These are phyloP conservation scores for Drosophila santomea DNA, from an alignment of 1,140 invertebrate species.

Conservation along the genomic window DNA sequence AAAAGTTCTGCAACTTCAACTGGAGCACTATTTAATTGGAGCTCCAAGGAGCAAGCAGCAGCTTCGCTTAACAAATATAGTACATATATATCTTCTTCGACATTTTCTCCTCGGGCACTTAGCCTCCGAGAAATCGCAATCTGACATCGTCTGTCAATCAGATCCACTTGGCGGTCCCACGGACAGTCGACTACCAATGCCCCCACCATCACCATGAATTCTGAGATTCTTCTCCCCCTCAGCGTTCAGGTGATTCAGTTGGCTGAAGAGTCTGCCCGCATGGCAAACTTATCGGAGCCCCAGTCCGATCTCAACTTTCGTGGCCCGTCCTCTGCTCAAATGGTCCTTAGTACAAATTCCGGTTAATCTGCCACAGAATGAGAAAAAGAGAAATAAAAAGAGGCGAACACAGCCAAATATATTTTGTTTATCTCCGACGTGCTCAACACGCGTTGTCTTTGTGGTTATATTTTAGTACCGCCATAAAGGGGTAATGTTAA, in stretches of 20 bases:
- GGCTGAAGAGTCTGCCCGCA: constrained; percentile 13
- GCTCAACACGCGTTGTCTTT: constrained; percentile 79
- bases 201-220: neutral
- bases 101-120: constrained; percentile 5
- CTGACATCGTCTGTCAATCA: constrained; percentile 54
- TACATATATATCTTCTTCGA: constrained; percentile 2
- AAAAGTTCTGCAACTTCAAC: constrained; percentile 18
- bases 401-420: constrained; percentile 39
- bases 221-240: neutral
- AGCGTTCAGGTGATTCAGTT: constrained; percentile 1
- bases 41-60: neutral
- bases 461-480: constrained; percentile 77
- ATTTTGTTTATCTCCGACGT: constrained; percentile 80
- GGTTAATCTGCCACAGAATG: constrained; percentile 41
- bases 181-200: too few relatives aligned
- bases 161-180: too few relatives aligned
- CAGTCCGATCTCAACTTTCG: constrained; percentile 2
- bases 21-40: constrained; percentile 32
- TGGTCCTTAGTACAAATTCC: constrained; percentile 24
- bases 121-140: constrained; percentile 34
- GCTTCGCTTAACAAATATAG: constrained; percentile 22
- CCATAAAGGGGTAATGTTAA: constrained; percentile 81
- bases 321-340: neutral
- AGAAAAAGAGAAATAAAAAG: neutral
- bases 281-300: constrained; percentile 11